Evolutionary conservation across 2,888 invertebrate genomes (phyloP), one percentile per base, ranked within the genome.

Genomic region (Pyrocoelia pectoralis): DNA sequence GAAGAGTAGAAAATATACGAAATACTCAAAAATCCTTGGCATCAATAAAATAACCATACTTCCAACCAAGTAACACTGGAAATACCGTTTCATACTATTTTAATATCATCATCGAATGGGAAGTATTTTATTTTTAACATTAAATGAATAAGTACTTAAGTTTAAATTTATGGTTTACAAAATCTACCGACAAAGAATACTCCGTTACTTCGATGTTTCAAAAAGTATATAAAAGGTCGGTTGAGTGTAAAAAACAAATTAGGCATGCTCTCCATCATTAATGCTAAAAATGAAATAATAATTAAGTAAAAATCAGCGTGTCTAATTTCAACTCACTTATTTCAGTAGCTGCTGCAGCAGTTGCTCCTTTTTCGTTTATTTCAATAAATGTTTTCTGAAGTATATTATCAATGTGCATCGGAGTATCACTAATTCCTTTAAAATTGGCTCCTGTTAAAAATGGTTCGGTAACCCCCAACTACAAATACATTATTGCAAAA

Each of bases 331-430:
- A n/a, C 28, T 54, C 17, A 54, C 53, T 15, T n/a, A 54, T 17
- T 14, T 29, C 2, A 3, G 48, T 49, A n/a, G 79, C 78, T 17
- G 79, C 78, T 13, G 79, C 79, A 17, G 80, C 80, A 72, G 79
- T 79, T 12, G 78, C 77, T n/a, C 80, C 80, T 41, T 65, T 68
- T 70, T 79, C 79, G 14, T 77, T 77, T 0, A 80, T 77, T 55
- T 79, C 77, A 28, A 80, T 79, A 61, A 77, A 80, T 6, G 78
- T 74, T 65, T 80, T 79, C 62, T 80, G 80, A 10, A 79, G 48
- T 1, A 80, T 76, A 6, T 74, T 67, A 54, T 73, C 72, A 10
- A 81, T 74, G 17, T 53, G 3, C 1, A 46, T 17, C 1, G 46
- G 18, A 17, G 17, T n/a, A 10, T 46, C 46, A n/a, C 71, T 72